These are phyloP conservation scores for Phoebastria nigripes DNA, from an alignment of 2,797 vertebrate species.

Conservation along the genomic window DNA sequence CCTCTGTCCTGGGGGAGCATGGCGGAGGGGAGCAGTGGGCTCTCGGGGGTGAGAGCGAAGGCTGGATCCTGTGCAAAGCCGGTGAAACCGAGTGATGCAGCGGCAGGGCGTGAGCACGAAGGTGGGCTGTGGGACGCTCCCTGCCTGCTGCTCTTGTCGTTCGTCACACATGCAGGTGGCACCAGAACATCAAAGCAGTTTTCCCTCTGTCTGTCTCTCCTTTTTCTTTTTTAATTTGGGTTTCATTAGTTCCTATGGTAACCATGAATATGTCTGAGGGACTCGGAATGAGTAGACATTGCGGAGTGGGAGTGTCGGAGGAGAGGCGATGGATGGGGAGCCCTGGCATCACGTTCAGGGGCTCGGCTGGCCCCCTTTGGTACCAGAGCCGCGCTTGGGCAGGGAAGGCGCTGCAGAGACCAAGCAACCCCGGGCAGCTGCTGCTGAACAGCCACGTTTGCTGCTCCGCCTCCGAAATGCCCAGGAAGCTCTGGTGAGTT, in stretches of 20 bases:
- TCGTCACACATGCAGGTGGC: constrained; percentile 3
- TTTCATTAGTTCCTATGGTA: constrained; percentile 77
- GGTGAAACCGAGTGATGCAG: fast-evolving
- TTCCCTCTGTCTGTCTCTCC: not conserved
- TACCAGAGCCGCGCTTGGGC: not conserved
- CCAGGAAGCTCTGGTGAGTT: constrained; percentile 55
- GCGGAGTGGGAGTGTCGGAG: not conserved
- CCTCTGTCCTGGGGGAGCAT: fast-evolving
- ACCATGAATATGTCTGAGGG: constrained; percentile 45
- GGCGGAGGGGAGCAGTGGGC: not conserved
- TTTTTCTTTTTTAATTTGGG: constrained; percentile 51
- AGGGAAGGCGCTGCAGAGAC: not conserved
- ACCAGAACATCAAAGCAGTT: not conserved
- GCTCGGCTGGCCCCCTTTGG: not conserved
- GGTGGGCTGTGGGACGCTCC: not conserved
- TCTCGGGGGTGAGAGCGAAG: fast-evolving
- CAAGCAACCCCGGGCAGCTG: not conserved
- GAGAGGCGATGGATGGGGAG: not conserved
- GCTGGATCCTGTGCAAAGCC: fast-evolving
- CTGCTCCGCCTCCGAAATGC: not conserved
- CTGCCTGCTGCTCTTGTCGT: not conserved
- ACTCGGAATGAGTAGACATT: constrained; percentile 1
- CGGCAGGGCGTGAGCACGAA: fast-evolving
- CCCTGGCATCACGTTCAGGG: not conserved
- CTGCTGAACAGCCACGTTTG: fast-evolving